These are phyloP conservation scores for Temnopleurus reevesii DNA, from an alignment of 53 echinoderm and acorn worm genomes.

Conservation along the genomic window DNA sequence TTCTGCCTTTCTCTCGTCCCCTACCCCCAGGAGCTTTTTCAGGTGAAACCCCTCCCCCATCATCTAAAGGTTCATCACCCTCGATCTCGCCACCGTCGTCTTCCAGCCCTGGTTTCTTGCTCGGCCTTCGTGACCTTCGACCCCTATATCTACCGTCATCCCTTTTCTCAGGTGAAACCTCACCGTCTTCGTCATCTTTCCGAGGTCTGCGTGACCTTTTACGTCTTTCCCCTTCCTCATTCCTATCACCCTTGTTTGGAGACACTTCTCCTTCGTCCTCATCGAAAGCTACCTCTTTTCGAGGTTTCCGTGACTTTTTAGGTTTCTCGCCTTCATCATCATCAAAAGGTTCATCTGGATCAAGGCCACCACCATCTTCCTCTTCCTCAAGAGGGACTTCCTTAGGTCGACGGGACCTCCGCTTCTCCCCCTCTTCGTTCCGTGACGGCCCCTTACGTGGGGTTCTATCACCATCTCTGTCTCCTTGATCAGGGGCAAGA, in stretches of 20 bases:
- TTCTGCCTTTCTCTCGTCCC: too few species aligned
- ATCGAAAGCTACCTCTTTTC: not conserved
- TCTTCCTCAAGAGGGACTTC: not conserved
- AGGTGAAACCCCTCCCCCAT: too few species aligned
- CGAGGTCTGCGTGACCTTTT: constrained; percentile 4
- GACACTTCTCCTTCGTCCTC: not conserved
- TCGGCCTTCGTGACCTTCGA: too few species aligned
- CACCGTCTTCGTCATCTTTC: too few species aligned
- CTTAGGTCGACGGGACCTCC: not conserved
- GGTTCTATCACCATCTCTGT: not conserved
- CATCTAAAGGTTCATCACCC: too few species aligned
- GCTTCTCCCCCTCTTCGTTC: constrained; percentile 3
- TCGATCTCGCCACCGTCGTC: too few species aligned
- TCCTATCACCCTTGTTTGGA: not conserved
- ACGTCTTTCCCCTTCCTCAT: too few species aligned
- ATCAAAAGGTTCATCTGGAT: not conserved
- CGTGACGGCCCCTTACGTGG: constrained; percentile 8
- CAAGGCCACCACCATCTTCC: not conserved
- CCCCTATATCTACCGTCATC: too few species aligned
- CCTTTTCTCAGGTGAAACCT: too few species aligned
- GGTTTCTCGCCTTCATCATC: not conserved
- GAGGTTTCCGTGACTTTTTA: not conserved
- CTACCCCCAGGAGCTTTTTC: too few species aligned
- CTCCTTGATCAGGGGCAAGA: not conserved
- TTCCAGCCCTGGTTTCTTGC: too few species aligned